Percentiles rank a stretch among this genome's conserved stretches.
These are phyloP conservation scores for Lepidostoma basale DNA, from an alignment of 1,140 invertebrate genomes.

Conservation along the genomic window DNA sequence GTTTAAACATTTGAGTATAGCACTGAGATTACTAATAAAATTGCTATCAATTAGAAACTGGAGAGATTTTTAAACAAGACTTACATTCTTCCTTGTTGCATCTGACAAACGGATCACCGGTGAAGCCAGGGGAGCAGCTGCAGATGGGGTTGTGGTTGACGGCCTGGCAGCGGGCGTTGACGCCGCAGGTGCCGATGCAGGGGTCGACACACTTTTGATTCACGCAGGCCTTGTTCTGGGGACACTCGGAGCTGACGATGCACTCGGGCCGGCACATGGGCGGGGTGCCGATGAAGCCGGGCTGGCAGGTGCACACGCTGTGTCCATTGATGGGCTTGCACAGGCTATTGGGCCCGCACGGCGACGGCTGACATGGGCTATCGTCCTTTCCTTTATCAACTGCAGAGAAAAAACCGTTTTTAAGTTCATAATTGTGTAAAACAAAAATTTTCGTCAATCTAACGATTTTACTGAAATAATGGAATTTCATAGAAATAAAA, in stretches of 20 bases:
- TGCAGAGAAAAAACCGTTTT: conserved; percentile 44
- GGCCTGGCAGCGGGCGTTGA: conserved; percentile 81
- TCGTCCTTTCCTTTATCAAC: conserved; percentile 54
- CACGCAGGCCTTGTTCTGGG: conserved; percentile 80
- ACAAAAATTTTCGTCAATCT: background rate
- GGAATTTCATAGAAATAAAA: no score
- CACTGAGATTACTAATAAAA: no score
- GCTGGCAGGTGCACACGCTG: conserved; percentile 81
- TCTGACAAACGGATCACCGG: conserved; percentile 78
- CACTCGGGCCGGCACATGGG: conserved; percentile 84
- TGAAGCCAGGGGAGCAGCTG: conserved; percentile 72
- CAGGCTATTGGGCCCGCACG: conserved; percentile 82
- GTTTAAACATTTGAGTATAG: no score
- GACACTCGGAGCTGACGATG: conserved; percentile 81
- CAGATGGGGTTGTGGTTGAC: conserved; percentile 86
- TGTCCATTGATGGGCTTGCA: conserved; percentile 76
- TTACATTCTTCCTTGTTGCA: conserved; percentile 69
- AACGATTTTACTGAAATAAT: no score
- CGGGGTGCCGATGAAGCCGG: conserved; percentile 75
- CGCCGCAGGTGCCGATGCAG: conserved; percentile 79
- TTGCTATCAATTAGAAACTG: no score
- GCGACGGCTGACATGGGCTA: conserved; percentile 78
- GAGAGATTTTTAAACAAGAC: conserved; percentile 48
- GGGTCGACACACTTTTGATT: conserved; percentile 83
- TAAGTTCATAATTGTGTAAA: background rate